phyloP scores from a whole-genome alignment of 2,888 invertebrate genomes.

The Ennomos quercinarius region DNA sequence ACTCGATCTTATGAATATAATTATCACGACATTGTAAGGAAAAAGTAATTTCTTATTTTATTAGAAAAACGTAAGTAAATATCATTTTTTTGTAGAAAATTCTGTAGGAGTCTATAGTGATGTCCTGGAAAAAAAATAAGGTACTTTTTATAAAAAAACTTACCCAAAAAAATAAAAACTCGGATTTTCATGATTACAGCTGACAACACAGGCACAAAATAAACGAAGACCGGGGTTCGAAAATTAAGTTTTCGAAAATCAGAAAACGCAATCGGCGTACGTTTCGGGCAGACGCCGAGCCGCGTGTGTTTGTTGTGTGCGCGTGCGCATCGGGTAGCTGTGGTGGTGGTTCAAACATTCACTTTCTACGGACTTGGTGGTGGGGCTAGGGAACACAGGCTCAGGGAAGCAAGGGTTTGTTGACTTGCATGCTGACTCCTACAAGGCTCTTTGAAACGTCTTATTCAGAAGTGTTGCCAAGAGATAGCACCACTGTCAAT shows the following conservation, averaged over 20 bases:
- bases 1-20: slow-evolving; percentile 21
- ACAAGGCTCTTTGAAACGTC: no score
- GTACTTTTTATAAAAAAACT: no score
- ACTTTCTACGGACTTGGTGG: slow-evolving; percentile 73
- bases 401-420: slow-evolving; percentile 77
- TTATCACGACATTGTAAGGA: slow-evolving; percentile 20
- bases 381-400: slow-evolving; percentile 72
- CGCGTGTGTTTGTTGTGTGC: slow-evolving; percentile 71
- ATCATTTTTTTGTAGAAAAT: not conserved
- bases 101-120: not conserved
- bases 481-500: no score
- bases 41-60: not conserved
- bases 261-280: slow-evolving; percentile 60
- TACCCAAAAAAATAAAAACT: slow-evolving; percentile 71
- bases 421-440: slow-evolving; percentile 57
- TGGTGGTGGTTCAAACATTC: slow-evolving; percentile 65
- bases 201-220: slow-evolving; percentile 69
- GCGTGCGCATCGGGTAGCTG: slow-evolving; percentile 49
- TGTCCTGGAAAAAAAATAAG: not conserved
- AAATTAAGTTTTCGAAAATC: slow-evolving; percentile 47
- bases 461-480: no score
- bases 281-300: slow-evolving; percentile 68
- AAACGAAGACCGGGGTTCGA: slow-evolving; percentile 42
- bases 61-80: no score
- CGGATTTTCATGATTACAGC: slow-evolving; percentile 63